Evolutionary conservation across 2,888 invertebrate species (phyloP).

Genomic region (Melikaiella ostensackeni): DNA sequence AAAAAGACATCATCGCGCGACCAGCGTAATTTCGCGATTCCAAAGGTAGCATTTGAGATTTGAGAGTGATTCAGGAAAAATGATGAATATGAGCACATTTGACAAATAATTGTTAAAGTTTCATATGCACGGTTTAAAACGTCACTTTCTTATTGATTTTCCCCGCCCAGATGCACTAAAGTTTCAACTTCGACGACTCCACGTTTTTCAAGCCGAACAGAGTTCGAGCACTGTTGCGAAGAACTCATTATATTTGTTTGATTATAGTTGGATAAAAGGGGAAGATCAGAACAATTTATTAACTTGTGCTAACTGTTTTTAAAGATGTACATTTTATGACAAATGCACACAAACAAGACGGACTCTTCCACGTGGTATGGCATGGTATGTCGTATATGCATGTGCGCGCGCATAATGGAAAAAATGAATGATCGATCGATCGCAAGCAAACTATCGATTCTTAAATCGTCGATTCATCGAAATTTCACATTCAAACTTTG

Average conservation of each 20-base stretch:
- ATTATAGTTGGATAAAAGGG: not conserved
- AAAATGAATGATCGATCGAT: too few relatives aligned
- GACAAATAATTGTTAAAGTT: not conserved
- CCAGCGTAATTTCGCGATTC: not conserved
- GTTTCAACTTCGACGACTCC: slow-evolving; percentile 1
- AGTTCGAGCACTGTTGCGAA: not conserved
- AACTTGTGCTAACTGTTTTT: not conserved
- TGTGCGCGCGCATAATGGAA: too few relatives aligned
- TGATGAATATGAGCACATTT: not conserved
- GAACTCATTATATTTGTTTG: not conserved
- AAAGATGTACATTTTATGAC: not conserved
- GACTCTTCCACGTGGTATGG: not conserved
- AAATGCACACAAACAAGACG: slow-evolving; percentile 7
- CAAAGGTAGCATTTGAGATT: not conserved
- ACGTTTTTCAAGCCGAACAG: not conserved
- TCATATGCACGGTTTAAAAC: slow-evolving; percentile 10
- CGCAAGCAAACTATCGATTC: too few relatives aligned
- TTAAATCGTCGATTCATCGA: too few relatives aligned
- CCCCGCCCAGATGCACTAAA: slow-evolving; percentile 46
- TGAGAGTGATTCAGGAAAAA: not conserved
- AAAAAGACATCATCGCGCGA: not conserved
- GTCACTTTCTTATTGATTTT: slow-evolving; percentile 53
- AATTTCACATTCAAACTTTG: too few relatives aligned
- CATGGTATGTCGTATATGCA: too few relatives aligned
- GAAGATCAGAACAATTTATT: not conserved